These are phyloP conservation scores for Channa argus DNA, from an alignment of 2,113 vertebrate species.

Conservation along the genomic window DNA sequence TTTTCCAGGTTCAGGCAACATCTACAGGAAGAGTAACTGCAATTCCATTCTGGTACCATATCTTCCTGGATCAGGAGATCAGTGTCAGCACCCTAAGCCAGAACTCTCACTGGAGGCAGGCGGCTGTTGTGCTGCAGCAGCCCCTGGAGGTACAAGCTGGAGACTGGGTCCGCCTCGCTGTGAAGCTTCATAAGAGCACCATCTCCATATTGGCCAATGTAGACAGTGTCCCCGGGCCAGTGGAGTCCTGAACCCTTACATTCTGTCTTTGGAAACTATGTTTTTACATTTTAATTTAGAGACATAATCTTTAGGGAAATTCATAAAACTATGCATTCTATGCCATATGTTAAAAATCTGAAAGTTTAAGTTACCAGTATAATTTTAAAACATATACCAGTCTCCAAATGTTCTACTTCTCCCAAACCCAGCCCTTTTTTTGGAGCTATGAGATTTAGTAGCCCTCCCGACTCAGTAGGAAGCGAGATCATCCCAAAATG, in stretches of 20 bases:
- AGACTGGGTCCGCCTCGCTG: constrained; percentile 85
- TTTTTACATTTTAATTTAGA: neutral
- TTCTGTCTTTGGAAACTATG: neutral
- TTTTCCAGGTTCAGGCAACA: constrained; percentile 85
- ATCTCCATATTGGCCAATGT: constrained; percentile 86
- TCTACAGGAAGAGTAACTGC: constrained; percentile 90
- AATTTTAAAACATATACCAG: neutral
- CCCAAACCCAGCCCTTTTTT: neutral
- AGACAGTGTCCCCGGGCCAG: constrained; percentile 28
- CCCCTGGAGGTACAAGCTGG: constrained; percentile 87
- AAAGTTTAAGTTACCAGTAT: neutral
- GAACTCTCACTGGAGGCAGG: constrained; percentile 97
- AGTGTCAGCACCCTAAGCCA: constrained; percentile 87
- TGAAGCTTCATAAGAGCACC: constrained; percentile 93
- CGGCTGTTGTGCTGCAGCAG: constrained; percentile 90
- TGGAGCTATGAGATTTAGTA: too few species aligned
- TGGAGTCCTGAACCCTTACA: constrained; percentile 27
- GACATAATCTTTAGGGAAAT: neutral
- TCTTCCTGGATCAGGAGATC: constrained; percentile 88
- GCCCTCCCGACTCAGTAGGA: too few species aligned
- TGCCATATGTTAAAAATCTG: neutral
- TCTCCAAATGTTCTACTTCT: neutral
- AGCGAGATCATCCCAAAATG: too few species aligned
- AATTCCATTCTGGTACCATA: constrained; percentile 95
- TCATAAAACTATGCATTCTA: neutral